These are phyloP conservation scores for Chauna torquata DNA, from an alignment of 2,113 vertebrate species.

Conservation along the genomic window DNA sequence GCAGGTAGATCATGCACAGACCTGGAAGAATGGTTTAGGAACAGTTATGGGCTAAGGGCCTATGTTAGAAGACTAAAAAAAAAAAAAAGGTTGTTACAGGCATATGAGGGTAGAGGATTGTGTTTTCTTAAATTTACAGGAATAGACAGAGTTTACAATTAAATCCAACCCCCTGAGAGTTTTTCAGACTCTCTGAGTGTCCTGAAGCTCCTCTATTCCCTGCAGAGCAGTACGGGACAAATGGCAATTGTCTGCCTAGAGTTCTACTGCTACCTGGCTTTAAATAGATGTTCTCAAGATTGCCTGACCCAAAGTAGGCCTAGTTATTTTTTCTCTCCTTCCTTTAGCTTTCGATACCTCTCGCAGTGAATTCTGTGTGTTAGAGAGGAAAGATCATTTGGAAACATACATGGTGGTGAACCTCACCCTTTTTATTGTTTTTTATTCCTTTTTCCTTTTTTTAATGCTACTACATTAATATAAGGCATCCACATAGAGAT, in stretches of 20 bases:
- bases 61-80: not conserved
- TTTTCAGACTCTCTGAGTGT: not conserved
- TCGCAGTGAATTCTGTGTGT: not conserved
- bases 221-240: conserved; percentile 17
- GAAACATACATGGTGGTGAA: conserved; percentile 34
- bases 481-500: not conserved
- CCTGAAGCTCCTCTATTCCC: not conserved
- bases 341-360: conserved; percentile 46
- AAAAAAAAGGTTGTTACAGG: not conserved
- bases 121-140: not conserved
- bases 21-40: not conserved
- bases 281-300: not conserved
- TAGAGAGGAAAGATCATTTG: conserved; percentile 4
- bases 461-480: conserved; percentile 10
- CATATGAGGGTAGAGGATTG: not conserved
- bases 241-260: not conserved
- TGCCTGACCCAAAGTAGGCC: not conserved
- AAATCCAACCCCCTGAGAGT: not conserved
- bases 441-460: not conserved
- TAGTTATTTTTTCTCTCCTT: not conserved
- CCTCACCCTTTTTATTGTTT: not conserved
- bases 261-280: conserved; percentile 39
- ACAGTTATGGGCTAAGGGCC: not conserved
- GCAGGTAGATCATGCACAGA: not conserved
- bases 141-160: not conserved